Evolutionary conservation across 2,797 vertebrate genomes (phyloP), one percentile per base, ranked within the genome.

Genomic region (Eulemur mongoz): DNA sequence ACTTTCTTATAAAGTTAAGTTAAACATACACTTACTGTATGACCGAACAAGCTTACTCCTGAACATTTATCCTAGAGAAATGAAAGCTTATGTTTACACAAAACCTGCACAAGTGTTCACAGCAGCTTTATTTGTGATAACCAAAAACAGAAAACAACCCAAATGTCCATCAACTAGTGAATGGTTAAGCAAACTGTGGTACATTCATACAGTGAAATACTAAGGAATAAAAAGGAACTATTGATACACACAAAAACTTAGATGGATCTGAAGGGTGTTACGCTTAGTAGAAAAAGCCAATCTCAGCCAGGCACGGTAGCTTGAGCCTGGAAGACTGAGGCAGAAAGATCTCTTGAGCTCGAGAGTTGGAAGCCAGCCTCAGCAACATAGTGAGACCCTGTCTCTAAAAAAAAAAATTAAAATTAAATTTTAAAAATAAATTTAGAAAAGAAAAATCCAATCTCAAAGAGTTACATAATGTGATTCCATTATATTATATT

Each of bases 1-100:
- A 79, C 30, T 91, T 83, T 91, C 27, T 91, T 96, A 84, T 25
- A 20, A 90, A 72, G n/a, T 72, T 93, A 94, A 96, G 90, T 22
- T 59, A 59, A 59, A 59, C 23, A 87, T 67, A 43, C 13, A 75
- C 30, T 84, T 86, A 94, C 4, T 48, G 48, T 79, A 73, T 93
- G 83, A 93, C 32, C 38, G 59, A 92, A 35, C 40, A 35, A 35
- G 70, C 73, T 90, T 83, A 81, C 35, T 91, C 35, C 75, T 86
- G 27, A 86, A 4, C 45, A 81, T 85, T 89, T 91, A 91, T 57
- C 50, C 85, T 86, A 92, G 40, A 91, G 45, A 97, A 85, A 95
- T 78, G 52, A 93, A 93, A 95, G 85, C 12, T 69, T 65, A 83
- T 14, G 65, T 93, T 93, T 84, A 87, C 27, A 40, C 73, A 73